phyloP scores from a whole-genome alignment of 2,888 invertebrate species.

The Lypha dubia region DNA sequence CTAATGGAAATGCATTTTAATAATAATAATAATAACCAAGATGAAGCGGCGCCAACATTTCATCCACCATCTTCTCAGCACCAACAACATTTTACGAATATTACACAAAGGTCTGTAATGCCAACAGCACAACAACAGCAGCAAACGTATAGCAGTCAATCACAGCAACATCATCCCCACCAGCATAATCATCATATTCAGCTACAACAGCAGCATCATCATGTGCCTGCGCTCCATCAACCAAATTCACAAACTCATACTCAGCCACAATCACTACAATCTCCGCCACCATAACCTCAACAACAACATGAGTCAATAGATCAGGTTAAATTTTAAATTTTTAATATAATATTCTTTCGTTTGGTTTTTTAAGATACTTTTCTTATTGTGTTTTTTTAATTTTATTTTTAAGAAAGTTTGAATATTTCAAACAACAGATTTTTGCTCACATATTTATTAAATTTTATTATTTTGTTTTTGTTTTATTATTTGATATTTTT shows the following conservation, averaged over 20 bases:
- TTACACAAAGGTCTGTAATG: slow-evolving; percentile 60
- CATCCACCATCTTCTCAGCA: slow-evolving; percentile 60
- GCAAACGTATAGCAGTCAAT: slow-evolving; percentile 50
- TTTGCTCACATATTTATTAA: slow-evolving; percentile 54
- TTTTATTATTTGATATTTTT: slow-evolving; percentile 68
- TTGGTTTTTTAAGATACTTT: slow-evolving; percentile 43
- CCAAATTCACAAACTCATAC: slow-evolving; percentile 27
- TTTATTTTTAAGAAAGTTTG: slow-evolving; percentile 60
- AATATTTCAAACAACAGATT: slow-evolving; percentile 61
- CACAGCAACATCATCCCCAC: slow-evolving; percentile 50
- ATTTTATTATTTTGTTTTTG: slow-evolving; percentile 44
- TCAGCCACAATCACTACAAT: slow-evolving; percentile 11
- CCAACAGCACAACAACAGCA: slow-evolving; percentile 40
- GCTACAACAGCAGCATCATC: slow-evolving; percentile 44
- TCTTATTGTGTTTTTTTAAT: slow-evolving; percentile 17
- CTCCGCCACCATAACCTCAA: slow-evolving; percentile 28
- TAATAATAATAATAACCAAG: slow-evolving; percentile 52
- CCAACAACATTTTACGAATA: slow-evolving; percentile 60
- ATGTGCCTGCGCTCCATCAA: slow-evolving; percentile 32
- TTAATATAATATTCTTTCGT: slow-evolving; percentile 30
- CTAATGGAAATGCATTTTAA: slow-evolving; percentile 70
- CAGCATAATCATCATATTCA: slow-evolving; percentile 55
- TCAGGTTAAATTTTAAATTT: slow-evolving; percentile 69
- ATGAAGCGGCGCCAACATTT: slow-evolving; percentile 57
- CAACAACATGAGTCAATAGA: slow-evolving; percentile 65